Base-by-base conservation (phyloP, 2,113 vertebrate species). In the Neogale vison region DNA sequence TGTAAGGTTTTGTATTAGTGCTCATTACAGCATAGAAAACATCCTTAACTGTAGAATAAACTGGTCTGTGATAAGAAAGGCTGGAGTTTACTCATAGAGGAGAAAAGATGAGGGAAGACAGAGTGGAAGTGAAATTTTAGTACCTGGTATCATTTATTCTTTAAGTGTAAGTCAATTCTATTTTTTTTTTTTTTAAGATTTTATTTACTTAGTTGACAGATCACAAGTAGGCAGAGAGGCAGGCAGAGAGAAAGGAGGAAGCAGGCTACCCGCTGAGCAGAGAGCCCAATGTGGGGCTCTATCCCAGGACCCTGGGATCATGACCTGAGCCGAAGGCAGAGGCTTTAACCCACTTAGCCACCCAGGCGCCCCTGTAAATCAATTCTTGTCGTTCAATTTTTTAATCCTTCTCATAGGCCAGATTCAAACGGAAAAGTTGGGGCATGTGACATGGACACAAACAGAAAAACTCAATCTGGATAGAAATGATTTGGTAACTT, bases 351-450 rank as follows among this genome's bases (percentile, higher is more conserved):
- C 50, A 17, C 50, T 52, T 4, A 52, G 50, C 15, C 15, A 52
- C 50, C 50, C 50, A 52, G 50, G 15, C 15, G 1, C 50, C 50
- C 50, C 50, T 18, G 67, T 93, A 26, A 83, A 45, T 81, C 3
- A 87, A 67, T 79, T 97, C 29, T 93, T 45, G 24, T 90, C 45
- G 42, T 96, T 96, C 77, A 23, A 2, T 88, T 85, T 14, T 91
- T 95, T 29, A 59, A 36, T 57, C 7, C 1, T 79, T 76, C 23
- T 87, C 67, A 61, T 7, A 77, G 29, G 45, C 83, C 15, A 74
- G 9, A 6, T 81, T 93, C 55, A 90, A 34, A 96, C 17, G 11
- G 63, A 57, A 47, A 79, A 67, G 36, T 69, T 59, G 4, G 26
- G 4, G 26, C 47, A 10, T 77, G 23, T 90, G 11, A 24, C 55